Evolutionary conservation across 2,888 invertebrate genomes (phyloP).

Genomic region (Caenorhabditis panamensis): DNA sequence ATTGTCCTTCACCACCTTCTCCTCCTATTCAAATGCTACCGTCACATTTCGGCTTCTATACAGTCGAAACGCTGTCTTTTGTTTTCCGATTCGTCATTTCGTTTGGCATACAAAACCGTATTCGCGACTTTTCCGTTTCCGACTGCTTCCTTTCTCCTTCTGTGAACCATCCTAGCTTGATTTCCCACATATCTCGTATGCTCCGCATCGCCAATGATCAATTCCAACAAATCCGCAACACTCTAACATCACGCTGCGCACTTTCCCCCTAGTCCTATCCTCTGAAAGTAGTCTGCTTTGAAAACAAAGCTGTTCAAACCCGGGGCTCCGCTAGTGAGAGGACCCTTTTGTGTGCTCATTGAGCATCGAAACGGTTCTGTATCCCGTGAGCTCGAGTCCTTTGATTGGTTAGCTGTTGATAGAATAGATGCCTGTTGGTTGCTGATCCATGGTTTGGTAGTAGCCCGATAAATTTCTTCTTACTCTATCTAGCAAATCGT

Average conservation of each 20-base stretch:
- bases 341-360: conserved; percentile 29
- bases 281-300: conserved; percentile 45
- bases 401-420: conserved; percentile 41
- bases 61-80: conserved; percentile 45
- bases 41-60: conserved; percentile 3
- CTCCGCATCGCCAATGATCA: neutral
- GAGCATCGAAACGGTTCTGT: conserved; percentile 51
- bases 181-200: neutral
- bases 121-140: conserved; percentile 14
- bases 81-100: conserved; percentile 56
- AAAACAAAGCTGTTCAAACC: conserved; percentile 49
- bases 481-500: neutral
- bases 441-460: conserved; percentile 11
- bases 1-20: conserved; percentile 6
- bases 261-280: conserved; percentile 4
- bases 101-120: conserved; percentile 46
- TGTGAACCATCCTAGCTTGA: neutral
- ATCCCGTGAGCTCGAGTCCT: conserved; percentile 26
- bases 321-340: conserved; percentile 1
- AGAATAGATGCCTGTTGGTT: conserved; percentile 6
- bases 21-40: conserved; percentile 8
- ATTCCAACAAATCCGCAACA: conserved; percentile 1
- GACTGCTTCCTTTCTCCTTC: neutral
- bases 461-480: neutral
- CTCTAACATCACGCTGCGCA: conserved; percentile 1